Conservation (phyloP, 2,888 invertebrate species). For the Tachina fera region DNA sequence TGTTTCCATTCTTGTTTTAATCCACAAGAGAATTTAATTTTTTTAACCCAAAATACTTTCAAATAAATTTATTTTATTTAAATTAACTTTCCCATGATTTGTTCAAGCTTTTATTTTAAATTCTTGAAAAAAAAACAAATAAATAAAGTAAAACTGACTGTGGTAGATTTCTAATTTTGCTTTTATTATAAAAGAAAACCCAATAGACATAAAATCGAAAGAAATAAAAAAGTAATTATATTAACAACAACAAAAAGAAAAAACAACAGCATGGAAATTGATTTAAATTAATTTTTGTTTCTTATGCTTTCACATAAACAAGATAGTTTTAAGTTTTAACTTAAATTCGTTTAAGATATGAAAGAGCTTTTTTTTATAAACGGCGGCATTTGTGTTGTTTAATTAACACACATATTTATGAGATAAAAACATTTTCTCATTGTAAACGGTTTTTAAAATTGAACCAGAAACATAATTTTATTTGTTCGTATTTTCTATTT, state of each 20-base stretch:
- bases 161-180: background rate
- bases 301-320: constrained; percentile 41
- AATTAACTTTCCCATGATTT: constrained; percentile 60
- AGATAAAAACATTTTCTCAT: constrained; percentile 16
- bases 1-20: background rate
- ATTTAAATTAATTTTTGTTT: constrained; percentile 35
- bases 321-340: constrained; percentile 9
- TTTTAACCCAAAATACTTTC: background rate
- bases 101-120: background rate
- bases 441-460: constrained; percentile 2
- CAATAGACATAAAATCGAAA: background rate
- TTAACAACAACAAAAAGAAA: background rate
- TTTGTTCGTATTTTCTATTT: background rate
- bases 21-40: background rate
- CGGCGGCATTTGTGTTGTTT: constrained; percentile 48
- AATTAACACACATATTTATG: constrained; percentile 50
- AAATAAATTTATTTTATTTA: constrained; percentile 54
- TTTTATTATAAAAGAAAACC: constrained; percentile 2
- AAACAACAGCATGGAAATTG: background rate
- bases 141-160: constrained; percentile 19
- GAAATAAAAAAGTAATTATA: constrained; percentile 3
- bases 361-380: background rate
- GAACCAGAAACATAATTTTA: background rate
- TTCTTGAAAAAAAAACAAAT: background rate
- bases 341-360: background rate